These are phyloP conservation scores for Chloropsis hardwickii DNA, from an alignment of 2,113 vertebrate species.

Conservation along the genomic window DNA sequence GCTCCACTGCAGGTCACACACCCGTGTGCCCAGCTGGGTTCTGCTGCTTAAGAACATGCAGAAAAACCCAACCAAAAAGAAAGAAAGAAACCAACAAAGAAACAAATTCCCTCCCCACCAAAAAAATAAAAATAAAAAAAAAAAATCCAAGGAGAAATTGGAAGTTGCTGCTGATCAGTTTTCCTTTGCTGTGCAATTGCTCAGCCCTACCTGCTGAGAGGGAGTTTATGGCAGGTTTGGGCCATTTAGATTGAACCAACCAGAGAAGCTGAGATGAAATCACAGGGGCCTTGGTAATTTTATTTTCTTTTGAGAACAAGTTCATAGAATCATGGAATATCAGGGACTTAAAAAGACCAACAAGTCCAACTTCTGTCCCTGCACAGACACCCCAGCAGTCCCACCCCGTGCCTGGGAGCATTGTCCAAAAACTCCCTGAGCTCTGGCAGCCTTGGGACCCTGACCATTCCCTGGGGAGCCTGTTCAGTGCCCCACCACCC, in stretches of 20 bases:
- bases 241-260: neutral
- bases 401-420: neutral
- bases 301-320: neutral
- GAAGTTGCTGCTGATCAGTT: neutral
- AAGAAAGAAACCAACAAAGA: neutral
- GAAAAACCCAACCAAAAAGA: neutral
- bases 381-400: neutral
- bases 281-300: neutral
- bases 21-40: rapidly evolving
- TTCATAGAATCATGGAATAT: neutral
- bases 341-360: neutral
- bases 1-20: rapidly evolving
- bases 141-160: neutral
- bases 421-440: neutral
- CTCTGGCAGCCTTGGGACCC: rapidly evolving
- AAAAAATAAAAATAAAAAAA: neutral
- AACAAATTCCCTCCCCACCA: neutral
- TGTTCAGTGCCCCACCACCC: rapidly evolving
- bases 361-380: neutral
- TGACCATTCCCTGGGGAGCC: neutral
- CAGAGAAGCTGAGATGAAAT: neutral
- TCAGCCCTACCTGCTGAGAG: neutral
- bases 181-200: neutral
- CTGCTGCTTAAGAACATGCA: neutral
- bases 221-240: neutral